Evolutionary conservation across 2,113 vertebrate species (phyloP), one percentile per base, ranked within the genome.

Genomic region (Myiozetetes cayanensis): DNA sequence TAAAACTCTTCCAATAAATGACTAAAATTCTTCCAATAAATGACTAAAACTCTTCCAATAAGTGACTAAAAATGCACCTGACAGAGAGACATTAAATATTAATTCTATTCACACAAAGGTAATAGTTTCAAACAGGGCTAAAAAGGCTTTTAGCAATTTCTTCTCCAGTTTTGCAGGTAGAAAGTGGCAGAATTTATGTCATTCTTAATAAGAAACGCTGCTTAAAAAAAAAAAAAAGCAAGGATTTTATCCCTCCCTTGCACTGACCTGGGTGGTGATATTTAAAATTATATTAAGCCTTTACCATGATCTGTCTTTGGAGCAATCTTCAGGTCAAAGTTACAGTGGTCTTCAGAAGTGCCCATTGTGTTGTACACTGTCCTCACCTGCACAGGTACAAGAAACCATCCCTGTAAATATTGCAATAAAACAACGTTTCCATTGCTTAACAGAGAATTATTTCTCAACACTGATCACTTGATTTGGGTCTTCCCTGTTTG

Each of bases 311-410:
- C 92, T 65, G 17, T 95, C 86, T 96, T 97, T 37, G 94, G 65
- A 71, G 96, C 93, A 83, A 98, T 98, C 91, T 96, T 97, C 95
- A 98, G 50, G 37, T 99, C 96, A 96, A 99, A 99, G 97, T 97
- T 96, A 97, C 99, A 99, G 2, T 88, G 85, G 31, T 98, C 95
- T 18, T 98, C 91, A 59, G 97, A 96, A 7, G 98, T 95, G 7
- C 97, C 90, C 1, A 96, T 99, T 95, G 97, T 97, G 35, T 99
- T 98, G 91, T 98, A 99, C 13, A 99, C 97, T 1, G 98, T 99
- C 97, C 83, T 98, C 89, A 99, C 94, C 99, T 99, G 72, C 17
- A 85, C 70, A 67, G 2, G 4, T 30, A 75, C 85, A 96, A 65
- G 33, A 63, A 75, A 37, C n/a, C 44, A 58, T 37, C 43, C 19